Evolutionary conservation across 2,888 invertebrate genomes (phyloP), one percentile per base, ranked within the genome.

Genomic region (Choristoneura rosaceana): DNA sequence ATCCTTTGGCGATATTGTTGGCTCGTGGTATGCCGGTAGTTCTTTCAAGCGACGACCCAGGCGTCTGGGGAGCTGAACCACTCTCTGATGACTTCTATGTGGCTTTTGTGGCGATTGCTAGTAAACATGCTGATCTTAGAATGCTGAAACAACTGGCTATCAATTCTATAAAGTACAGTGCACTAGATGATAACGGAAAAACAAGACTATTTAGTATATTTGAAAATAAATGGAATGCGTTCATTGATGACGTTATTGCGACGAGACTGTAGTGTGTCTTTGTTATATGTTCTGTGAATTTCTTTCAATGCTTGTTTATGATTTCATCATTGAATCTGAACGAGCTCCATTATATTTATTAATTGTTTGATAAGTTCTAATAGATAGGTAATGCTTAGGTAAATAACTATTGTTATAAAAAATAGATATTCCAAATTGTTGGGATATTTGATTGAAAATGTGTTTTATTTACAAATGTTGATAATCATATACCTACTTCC

Each of bases 61-160:
- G 96, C 0, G 95, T 96, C 9, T 98, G 97, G 97, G 96, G 95
- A 0, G 95, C 96, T 0, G 93, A 95, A 15, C 97, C 96, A 0
- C 81, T 98, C 8, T 96, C 96, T 17, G 96, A 97, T 79, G 98
- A 98, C 83, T 97, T 96, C 82, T 98, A 97, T 82, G 94, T 96
- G 59, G 95, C 96, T 0, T 97, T 97, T 79, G 93, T 97, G 88
- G 97, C 96, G 0, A 95, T 97, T 66, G 96, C 97, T 43, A 96
- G 96, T 34, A 93, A 94, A 70, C 94, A 95, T 67, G 95, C 96
- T 0, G 97, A 97, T 78, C 84, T 98, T 50, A 95, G 96, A 64
- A 91, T 97, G 74, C 90, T 98, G 9, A 98, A 98, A 82, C 95
- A 96, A 80, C 88, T 98, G 59, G 97, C 96, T 0, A 81, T 96